These are phyloP conservation scores for Piaya cayana DNA, from an alignment of 2,113 vertebrate species.

Conservation along the genomic window DNA sequence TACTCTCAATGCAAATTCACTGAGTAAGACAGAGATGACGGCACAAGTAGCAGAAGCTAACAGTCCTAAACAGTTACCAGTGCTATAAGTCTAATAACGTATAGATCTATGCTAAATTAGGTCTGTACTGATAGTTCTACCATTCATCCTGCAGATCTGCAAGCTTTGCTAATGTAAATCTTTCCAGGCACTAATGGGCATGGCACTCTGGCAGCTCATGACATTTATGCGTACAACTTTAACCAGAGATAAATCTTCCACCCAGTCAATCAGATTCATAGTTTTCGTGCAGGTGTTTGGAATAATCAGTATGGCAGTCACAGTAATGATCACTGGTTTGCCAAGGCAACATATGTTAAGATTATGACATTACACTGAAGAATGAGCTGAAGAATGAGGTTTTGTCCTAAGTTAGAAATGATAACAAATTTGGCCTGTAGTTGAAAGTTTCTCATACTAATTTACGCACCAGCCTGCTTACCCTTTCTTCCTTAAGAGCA, in stretches of 20 bases:
- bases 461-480: neutral
- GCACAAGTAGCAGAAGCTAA: constrained; percentile 18
- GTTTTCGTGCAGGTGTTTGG: neutral
- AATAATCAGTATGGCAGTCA: neutral
- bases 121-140: neutral
- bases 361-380: neutral
- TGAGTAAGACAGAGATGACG: neutral
- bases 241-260: neutral
- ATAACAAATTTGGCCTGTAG: neutral
- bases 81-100: neutral
- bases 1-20: constrained; percentile 12
- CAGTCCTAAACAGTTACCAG: neutral
- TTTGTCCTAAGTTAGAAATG: neutral
- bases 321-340: rapidly evolving
- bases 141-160: neutral
- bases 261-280: neutral
- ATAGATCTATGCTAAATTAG: neutral
- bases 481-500: neutral
- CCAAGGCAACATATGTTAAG: neutral
- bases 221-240: neutral
- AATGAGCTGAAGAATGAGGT: neutral
- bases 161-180: neutral
- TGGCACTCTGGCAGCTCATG: neutral
- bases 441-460: neutral
- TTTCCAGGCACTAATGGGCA: neutral